Percentiles rank a stretch among this genome's conserved stretches.
Conservation (phyloP, 2,113 vertebrate species). For the Psammodynastes pulverulentus region DNA sequence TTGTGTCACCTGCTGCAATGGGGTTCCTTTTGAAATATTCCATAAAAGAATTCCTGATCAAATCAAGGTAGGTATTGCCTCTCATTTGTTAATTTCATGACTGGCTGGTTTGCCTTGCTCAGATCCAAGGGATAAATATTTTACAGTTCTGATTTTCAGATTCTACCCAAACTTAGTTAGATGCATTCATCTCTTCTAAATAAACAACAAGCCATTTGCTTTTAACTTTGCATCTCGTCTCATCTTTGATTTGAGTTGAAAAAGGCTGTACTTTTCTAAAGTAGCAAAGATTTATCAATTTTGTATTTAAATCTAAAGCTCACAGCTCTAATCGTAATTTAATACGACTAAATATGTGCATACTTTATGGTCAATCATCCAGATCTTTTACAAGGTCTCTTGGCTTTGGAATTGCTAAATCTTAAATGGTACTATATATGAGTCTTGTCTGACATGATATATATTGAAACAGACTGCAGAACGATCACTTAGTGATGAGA, state of each 20-base stretch:
- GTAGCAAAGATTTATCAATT: conserved; percentile 62
- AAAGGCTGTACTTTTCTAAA: conserved; percentile 55
- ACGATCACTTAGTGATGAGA: conserved; percentile 71
- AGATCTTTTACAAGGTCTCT: conserved; percentile 72
- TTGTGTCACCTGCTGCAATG: not conserved
- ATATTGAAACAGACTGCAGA: conserved; percentile 74
- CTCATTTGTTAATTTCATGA: not conserved
- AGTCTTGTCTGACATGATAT: conserved; percentile 72
- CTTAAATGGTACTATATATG: conserved; percentile 64
- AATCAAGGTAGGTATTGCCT: not conserved
- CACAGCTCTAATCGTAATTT: conserved; percentile 69
- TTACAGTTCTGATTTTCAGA: not conserved
- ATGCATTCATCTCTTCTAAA: not conserved
- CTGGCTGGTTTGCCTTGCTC: not conserved
- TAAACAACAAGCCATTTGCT: not conserved
- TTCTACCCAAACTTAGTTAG: not conserved
- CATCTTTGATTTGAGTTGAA: conserved; percentile 2
- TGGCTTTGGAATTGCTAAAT: conserved; percentile 69
- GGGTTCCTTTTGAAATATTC: not conserved
- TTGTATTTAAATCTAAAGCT: conserved; percentile 68
- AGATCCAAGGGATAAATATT: not conserved
- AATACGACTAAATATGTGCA: conserved; percentile 78
- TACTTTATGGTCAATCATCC: conserved; percentile 75
- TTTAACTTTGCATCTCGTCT: conserved; percentile 22
- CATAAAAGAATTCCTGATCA: not conserved